A percentile compares a stretch with the other conserved stretches of the same genome.
Conservation (phyloP, 2,113 vertebrate species). For the Vicugna pacos region DNA sequence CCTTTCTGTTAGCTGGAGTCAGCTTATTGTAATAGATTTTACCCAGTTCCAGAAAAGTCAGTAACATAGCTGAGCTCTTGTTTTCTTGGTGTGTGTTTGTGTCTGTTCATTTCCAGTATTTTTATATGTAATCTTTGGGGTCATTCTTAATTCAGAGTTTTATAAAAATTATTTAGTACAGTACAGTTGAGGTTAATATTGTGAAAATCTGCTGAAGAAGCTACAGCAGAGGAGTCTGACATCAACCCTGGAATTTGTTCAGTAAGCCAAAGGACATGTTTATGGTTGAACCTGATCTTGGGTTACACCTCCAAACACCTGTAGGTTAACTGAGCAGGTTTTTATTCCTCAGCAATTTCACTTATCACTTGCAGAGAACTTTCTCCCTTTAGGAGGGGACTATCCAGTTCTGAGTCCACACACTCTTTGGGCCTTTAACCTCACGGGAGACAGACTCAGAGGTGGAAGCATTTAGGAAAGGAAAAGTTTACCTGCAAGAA, state of each 20-base stretch:
- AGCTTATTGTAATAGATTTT: background rate
- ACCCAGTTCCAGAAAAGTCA: background rate
- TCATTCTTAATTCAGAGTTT: constrained; percentile 29
- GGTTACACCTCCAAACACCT: background rate
- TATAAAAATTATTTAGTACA: background rate
- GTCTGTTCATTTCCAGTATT: background rate
- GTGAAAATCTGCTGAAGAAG: background rate
- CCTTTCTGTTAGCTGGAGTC: background rate
- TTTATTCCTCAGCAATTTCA: background rate
- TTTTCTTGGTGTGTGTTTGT: background rate
- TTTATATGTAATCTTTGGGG: background rate
- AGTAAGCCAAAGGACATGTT: background rate
- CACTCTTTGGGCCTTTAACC: background rate
- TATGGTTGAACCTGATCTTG: background rate
- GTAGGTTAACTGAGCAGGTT: background rate
- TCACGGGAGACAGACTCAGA: background rate
- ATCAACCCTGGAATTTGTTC: background rate
- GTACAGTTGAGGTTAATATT: background rate
- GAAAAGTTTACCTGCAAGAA: background rate
- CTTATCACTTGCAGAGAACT: background rate
- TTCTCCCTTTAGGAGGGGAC: too few species aligned
- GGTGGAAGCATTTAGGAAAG: background rate
- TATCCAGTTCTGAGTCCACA: background rate
- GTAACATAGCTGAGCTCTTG: background rate
- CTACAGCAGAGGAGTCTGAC: background rate